Evolutionary conservation across 2,113 vertebrate species (phyloP).

Genomic region (Mirounga angustirostris): DNA sequence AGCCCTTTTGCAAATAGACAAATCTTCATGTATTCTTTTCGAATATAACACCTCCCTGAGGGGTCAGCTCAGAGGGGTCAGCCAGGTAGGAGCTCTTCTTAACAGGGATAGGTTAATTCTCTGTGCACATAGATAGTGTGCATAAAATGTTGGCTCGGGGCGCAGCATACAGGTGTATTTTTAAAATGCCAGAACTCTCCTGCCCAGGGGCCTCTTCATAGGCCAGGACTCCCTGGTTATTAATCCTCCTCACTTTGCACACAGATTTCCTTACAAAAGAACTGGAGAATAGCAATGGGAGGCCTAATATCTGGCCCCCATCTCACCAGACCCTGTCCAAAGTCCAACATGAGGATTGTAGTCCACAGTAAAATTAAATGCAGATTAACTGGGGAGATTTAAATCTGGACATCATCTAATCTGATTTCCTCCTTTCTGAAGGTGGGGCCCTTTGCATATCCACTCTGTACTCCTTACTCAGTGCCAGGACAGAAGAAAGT

Average conservation of each 20-base stretch:
- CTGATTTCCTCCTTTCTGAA: neutral
- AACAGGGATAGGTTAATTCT: neutral
- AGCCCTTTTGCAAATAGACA: neutral
- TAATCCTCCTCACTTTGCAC: neutral
- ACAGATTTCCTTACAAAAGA: neutral
- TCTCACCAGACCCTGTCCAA: neutral
- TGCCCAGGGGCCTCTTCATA: neutral
- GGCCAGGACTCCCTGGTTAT: neutral
- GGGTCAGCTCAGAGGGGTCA: neutral
- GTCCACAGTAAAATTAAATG: neutral
- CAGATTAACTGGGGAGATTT: neutral
- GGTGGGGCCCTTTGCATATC: neutral
- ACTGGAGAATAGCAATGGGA: rapidly evolving
- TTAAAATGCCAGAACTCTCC: neutral
- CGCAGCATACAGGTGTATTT: neutral
- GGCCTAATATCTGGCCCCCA: neutral
- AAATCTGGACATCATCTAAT: neutral
- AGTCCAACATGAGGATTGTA: rapidly evolving
- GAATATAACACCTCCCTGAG: neutral
- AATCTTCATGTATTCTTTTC: neutral
- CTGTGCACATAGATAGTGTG: rapidly evolving
- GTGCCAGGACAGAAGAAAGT: too few relatives aligned
- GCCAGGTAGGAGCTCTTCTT: neutral
- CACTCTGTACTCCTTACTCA: rapidly evolving
- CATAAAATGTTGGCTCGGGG: neutral